Evolutionary conservation across 1,140 invertebrate species (phyloP).

Genomic region (Cataglyphis hispanica): DNA sequence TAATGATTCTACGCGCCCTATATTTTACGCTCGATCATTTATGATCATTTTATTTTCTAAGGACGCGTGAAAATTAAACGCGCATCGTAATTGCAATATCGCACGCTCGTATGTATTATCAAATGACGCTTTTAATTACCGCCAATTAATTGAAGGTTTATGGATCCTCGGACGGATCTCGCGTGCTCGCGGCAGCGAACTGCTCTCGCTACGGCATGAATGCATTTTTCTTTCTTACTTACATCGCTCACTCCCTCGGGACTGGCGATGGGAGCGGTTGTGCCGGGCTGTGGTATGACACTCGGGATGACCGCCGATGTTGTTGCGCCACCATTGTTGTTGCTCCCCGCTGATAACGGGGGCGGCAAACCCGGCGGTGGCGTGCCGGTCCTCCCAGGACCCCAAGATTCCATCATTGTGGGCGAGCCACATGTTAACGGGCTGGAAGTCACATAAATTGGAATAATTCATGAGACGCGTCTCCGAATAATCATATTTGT

Average conservation of each 20-base stretch:
- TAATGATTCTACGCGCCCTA: background rate
- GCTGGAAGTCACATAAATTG: conserved; percentile 79
- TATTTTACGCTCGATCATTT: background rate
- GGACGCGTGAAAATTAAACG: conserved; percentile 18
- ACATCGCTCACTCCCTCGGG: conserved; percentile 86
- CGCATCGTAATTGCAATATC: background rate
- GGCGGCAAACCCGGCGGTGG: conserved; percentile 80
- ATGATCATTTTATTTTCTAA: background rate
- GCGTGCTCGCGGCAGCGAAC: conserved; percentile 6
- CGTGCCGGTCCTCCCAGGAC: conserved; percentile 79
- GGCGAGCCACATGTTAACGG: conserved; percentile 87
- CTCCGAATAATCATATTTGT: background rate
- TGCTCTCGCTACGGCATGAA: background rate
- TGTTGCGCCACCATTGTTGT: conserved; percentile 76
- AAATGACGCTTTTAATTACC: conserved; percentile 39
- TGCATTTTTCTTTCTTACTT: conserved; percentile 68
- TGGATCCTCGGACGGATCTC: background rate
- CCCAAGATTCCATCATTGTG: conserved; percentile 85
- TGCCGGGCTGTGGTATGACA: conserved; percentile 73
- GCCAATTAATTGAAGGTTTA: conserved; percentile 6
- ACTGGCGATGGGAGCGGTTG: conserved; percentile 85
- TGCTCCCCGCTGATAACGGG: conserved; percentile 75
- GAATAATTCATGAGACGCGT: conserved; percentile 15
- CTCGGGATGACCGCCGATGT: conserved; percentile 73
- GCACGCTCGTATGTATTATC: background rate